phyloP scores from a whole-genome alignment of 1,140 invertebrate genomes.

The Diachasmimorpha longicaudata region DNA sequence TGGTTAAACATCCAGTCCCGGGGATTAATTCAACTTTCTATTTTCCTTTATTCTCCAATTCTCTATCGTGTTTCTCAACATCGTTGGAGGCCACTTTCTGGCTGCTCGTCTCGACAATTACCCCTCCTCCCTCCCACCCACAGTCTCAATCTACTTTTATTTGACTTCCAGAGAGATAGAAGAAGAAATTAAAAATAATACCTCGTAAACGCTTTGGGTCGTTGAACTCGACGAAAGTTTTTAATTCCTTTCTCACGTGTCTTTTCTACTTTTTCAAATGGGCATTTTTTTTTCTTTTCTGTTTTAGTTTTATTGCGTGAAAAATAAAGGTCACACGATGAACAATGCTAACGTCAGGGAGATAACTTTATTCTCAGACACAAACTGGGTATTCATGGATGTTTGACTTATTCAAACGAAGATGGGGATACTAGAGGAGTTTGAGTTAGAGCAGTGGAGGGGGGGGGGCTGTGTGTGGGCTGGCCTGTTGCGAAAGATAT shows the following conservation, averaged over 20 bases:
- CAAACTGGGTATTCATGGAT: slow-evolving; percentile 55
- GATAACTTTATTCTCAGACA: slow-evolving; percentile 25
- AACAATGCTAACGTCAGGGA: background rate
- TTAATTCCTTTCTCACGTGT: slow-evolving; percentile 4
- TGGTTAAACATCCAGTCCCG: background rate
- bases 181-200: background rate
- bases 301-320: slow-evolving; percentile 6
- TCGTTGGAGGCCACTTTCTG: background rate
- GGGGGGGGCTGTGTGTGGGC: slow-evolving; percentile 29
- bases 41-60: slow-evolving; percentile 1
- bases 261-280: background rate
- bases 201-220: background rate
- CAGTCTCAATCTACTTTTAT: background rate
- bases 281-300: background rate
- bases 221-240: background rate
- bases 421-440: slow-evolving; percentile 36
- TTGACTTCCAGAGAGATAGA: slow-evolving; percentile 14
- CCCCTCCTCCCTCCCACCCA: background rate
- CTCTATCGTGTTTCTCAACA: background rate
- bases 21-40: background rate
- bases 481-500: slow-evolving; percentile 39
- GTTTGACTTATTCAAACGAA: slow-evolving; percentile 54
- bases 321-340: background rate
- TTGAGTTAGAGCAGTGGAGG: slow-evolving; percentile 30
- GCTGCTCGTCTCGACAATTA: background rate